These are phyloP conservation scores for Hapalemur alaotrensis DNA, from an alignment of 2,797 vertebrate genomes.

Conservation along the genomic window DNA sequence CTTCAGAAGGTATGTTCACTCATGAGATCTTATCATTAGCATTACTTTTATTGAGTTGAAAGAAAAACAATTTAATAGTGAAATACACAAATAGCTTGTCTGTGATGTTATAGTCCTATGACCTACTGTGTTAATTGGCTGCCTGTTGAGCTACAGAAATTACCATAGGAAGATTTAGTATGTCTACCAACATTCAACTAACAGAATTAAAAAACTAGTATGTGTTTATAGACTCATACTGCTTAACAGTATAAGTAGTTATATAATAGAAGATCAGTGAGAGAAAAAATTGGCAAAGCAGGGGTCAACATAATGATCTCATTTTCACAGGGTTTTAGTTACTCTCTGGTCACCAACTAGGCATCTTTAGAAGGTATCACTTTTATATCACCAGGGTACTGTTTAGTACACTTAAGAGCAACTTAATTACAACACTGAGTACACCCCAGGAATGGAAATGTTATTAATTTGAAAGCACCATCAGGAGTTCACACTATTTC, in stretches of 20 bases:
- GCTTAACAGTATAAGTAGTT: not conserved
- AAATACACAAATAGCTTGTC: not conserved
- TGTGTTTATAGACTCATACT: not conserved
- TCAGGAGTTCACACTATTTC: not conserved
- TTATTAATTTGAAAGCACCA: not conserved
- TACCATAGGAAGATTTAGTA: not conserved
- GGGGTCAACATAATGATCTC: not conserved
- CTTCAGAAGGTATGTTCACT: slow-evolving; percentile 12
- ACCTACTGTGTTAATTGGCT: slow-evolving; percentile 38
- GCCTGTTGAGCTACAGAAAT: slow-evolving; percentile 43
- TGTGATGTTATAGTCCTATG: not conserved
- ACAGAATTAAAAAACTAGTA: not conserved
- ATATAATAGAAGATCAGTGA: not conserved
- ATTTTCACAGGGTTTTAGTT: not conserved
- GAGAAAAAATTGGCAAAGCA: not conserved
- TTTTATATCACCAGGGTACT: not conserved
- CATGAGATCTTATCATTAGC: slow-evolving; percentile 39
- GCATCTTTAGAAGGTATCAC: not conserved
- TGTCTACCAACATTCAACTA: not conserved
- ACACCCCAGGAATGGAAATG: not conserved
- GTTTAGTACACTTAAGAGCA: not conserved
- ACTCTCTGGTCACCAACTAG: not conserved
- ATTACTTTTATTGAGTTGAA: slow-evolving; percentile 37
- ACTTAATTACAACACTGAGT: slow-evolving; percentile 19
- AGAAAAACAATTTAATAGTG: slow-evolving; percentile 48